A percentile compares a stretch with the other conserved stretches of the same genome.
phyloP scores from a whole-genome alignment of 2,888 invertebrate genomes.

The Cryptosula pallasiana region DNA sequence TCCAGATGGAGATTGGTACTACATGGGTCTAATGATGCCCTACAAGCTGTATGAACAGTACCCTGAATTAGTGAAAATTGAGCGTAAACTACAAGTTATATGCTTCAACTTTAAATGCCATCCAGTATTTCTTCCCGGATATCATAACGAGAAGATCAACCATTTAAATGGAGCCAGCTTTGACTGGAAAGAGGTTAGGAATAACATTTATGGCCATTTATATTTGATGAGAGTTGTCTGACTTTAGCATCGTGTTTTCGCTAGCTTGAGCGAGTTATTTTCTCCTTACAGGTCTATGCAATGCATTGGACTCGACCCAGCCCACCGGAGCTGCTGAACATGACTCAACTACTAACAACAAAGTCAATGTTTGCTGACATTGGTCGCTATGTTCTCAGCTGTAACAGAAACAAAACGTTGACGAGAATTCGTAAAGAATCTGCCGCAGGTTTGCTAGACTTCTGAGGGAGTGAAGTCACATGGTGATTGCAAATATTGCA shows the following conservation, averaged over 20 bases:
- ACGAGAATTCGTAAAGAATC: not conserved
- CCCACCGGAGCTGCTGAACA: constrained; percentile 37
- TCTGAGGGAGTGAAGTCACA: too few relatives aligned
- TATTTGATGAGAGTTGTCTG: too few relatives aligned
- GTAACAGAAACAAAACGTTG: not conserved
- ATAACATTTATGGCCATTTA: too few relatives aligned
- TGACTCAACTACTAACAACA: constrained; percentile 30
- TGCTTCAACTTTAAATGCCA: constrained; percentile 44
- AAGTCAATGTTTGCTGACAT: constrained; percentile 41
- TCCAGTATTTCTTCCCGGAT: constrained; percentile 39
- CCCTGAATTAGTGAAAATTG: constrained; percentile 40
- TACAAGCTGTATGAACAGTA: constrained; percentile 39
- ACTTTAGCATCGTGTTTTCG: too few relatives aligned
- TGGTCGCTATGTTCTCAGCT: constrained; percentile 36
- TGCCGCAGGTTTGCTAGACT: too few relatives aligned
- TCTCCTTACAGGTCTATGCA: constrained; percentile 33
- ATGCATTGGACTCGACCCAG: constrained; percentile 48
- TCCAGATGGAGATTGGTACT: constrained; percentile 16
- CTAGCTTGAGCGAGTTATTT: too few relatives aligned
- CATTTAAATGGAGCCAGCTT: constrained; percentile 37
- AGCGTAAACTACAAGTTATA: constrained; percentile 38
- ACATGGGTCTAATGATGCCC: constrained; percentile 33
- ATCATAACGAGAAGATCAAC: constrained; percentile 34
- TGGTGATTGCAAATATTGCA: too few relatives aligned
- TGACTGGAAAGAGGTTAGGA: constrained; percentile 25